These are phyloP conservation scores for Uria lomvia DNA, from an alignment of 2,113 vertebrate genomes.

Conservation along the genomic window DNA sequence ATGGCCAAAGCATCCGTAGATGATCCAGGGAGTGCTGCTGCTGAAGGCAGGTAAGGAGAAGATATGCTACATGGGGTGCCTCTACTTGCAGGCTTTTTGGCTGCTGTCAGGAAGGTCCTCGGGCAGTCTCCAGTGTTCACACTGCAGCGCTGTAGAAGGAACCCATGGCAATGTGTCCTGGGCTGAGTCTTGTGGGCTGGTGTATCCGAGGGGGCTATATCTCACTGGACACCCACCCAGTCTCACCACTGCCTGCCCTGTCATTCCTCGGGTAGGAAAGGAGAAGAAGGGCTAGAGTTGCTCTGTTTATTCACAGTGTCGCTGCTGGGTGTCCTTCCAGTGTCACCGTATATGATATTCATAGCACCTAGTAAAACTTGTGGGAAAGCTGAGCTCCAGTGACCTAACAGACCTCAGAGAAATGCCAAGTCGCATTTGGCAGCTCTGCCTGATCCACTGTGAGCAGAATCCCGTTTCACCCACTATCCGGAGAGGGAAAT, in stretches of 20 bases:
- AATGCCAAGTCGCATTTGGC: background rate
- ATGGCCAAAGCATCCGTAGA: background rate
- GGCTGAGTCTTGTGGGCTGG: background rate
- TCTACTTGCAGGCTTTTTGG: background rate
- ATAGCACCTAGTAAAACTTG: background rate
- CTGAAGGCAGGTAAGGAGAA: background rate
- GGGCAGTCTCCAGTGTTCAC: background rate
- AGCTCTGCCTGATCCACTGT: background rate
- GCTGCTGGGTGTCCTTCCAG: background rate
- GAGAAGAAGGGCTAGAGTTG: background rate
- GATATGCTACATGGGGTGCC: background rate
- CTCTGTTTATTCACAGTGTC: background rate
- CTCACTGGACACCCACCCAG: background rate
- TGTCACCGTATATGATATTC: background rate
- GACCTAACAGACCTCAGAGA: background rate
- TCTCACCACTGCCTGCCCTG: background rate
- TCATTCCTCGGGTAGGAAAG: background rate
- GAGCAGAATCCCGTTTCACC: background rate
- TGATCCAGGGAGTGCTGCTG: background rate
- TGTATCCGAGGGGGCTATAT: background rate
- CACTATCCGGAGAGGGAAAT: background rate
- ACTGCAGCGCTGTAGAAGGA: accelerated
- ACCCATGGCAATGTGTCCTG: accelerated
- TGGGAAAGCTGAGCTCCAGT: constrained; percentile 25
- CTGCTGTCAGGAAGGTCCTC: background rate